Conservation (phyloP, 2,113 vertebrate genomes). For the Caretta caretta region DNA sequence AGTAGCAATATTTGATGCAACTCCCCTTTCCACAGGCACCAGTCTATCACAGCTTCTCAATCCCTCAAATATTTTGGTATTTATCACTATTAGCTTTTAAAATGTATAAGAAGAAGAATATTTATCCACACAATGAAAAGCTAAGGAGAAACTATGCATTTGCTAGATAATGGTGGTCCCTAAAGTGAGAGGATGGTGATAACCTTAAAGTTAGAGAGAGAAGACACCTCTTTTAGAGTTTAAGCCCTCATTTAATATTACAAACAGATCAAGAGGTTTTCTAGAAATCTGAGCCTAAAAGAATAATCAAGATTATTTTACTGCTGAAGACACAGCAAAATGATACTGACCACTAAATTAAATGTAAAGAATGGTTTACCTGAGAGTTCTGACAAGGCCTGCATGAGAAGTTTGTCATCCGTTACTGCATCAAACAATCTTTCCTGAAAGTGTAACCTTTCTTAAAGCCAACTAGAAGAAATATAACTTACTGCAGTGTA, state of each 20-base stretch:
- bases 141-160: background rate
- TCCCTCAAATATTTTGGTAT: background rate
- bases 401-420: background rate
- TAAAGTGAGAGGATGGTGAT: background rate
- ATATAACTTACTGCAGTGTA: conserved; percentile 90
- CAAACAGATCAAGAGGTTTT: background rate
- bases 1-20: background rate
- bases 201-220: background rate
- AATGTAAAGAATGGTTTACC: background rate
- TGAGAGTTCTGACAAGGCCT: background rate
- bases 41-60: background rate
- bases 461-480: background rate
- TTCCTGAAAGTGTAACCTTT: background rate
- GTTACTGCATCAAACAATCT: background rate
- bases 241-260: background rate
- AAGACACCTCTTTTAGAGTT: background rate
- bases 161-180: background rate
- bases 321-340: background rate
- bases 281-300: background rate
- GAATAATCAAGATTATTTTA: background rate
- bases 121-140: background rate
- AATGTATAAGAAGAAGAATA: background rate
- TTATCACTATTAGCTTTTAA: background rate
- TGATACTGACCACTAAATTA: background rate
- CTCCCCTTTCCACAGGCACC: background rate